Percentiles rank a stretch among this genome's conserved stretches.
Evolutionary conservation across 2,888 invertebrate species (phyloP).

Genomic region (Drosophila maculinotata): DNA sequence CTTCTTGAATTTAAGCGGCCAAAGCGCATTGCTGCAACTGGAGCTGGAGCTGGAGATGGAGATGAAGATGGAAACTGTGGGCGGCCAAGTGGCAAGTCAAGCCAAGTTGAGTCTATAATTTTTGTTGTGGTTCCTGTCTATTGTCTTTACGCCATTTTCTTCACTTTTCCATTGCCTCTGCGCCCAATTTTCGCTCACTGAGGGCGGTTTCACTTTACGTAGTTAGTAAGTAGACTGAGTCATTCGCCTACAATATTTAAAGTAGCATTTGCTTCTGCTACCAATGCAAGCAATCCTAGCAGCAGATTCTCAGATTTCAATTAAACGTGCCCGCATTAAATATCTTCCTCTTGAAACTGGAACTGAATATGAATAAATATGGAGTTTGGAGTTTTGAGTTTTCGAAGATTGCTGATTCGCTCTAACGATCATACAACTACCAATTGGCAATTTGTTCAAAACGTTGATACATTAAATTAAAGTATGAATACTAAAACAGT

Average conservation of each 20-base stretch:
- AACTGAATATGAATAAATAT: too few relatives aligned
- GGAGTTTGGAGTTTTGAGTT: not conserved
- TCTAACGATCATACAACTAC: not conserved
- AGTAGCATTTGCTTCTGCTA: conserved; percentile 37
- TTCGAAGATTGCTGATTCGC: not conserved
- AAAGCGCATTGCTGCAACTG: conserved; percentile 58
- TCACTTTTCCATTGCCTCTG: conserved; percentile 12
- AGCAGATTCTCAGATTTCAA: conserved; percentile 19
- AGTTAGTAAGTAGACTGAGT: conserved; percentile 26
- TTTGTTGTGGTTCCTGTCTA: conserved; percentile 80
- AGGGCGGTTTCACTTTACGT: conserved; percentile 28
- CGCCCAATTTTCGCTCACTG: conserved; percentile 1
- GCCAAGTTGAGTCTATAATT: conserved; percentile 77
- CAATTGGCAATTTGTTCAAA: too few relatives aligned
- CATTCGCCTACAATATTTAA: conserved; percentile 42
- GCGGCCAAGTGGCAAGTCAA: conserved; percentile 61
- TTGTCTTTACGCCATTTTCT: conserved; percentile 61
- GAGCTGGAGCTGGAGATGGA: conserved; percentile 2
- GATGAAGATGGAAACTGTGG: conserved; percentile 47
- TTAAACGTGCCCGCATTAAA: conserved; percentile 13
- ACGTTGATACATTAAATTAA: too few relatives aligned
- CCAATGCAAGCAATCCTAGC: conserved; percentile 8
- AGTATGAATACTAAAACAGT: too few relatives aligned
- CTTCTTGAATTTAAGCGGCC: conserved; percentile 68
- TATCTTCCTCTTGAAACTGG: not conserved